Evolutionary conservation across 2,113 vertebrate species (phyloP), one percentile per base, ranked within the genome.

Genomic region (Rostratula benghalensis): DNA sequence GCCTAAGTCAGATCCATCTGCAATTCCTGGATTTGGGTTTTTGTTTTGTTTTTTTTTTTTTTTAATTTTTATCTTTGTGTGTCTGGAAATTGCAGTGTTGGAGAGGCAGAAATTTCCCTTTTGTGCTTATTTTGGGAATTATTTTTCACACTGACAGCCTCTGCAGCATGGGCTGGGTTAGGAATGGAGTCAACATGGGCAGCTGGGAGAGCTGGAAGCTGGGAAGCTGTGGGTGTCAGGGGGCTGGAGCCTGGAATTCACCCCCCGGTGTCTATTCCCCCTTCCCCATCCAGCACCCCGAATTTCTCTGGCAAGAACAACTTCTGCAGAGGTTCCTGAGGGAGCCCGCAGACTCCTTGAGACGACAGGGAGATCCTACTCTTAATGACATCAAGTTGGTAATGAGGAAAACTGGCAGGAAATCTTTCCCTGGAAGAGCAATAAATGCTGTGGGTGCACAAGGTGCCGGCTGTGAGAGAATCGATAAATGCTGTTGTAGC

Each of bases 341-440:
- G 28, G 33, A 60, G 8, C 71, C 28, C 2, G 13, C 5, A 22
- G 60, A 20, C 14, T 2, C 16, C 63, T 10, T 10, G 35, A 1
- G 18, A 1, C 17, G 3, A 46, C 41, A 22, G 27, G 68, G 46
- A 71, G 59, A n/a, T 4, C 3, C 30, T 7, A 6, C 74, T n/a
- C 35, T 7, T 74, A 33, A 5, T 4, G 64, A 16, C 0, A 0
- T 13, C 50, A 35, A 5, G 35, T 0, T 60, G 87, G 18, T 39
- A 7, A 6, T 3, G 39, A 68, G 14, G 48, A 80, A 48, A 68
- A 30, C 12, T 21, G 67, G 81, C 94, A 94, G 90, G 3, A 94
- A 81, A 87, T 46, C 87, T 48, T 77, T 80, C 53, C 33, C 0
- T 1, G 41, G 71, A 9, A 46, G 57, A 60, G 53, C 4, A 60